phyloP scores from a whole-genome alignment of 2,797 vertebrate genomes.

The Darevskia mixta region DNA sequence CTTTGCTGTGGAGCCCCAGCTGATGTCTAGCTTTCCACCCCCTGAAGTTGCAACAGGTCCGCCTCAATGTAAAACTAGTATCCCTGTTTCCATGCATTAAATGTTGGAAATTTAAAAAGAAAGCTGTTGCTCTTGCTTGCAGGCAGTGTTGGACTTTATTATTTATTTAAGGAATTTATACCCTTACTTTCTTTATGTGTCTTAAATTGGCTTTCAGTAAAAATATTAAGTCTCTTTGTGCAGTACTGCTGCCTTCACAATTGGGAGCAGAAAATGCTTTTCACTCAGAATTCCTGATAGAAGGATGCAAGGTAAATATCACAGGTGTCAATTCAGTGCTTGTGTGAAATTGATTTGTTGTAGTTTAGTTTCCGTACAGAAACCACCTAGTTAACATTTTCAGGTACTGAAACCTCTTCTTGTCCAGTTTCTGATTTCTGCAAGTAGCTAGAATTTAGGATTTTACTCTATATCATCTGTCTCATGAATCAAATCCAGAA shows the following conservation, averaged over 20 bases:
- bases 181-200: no score
- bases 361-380: not conserved
- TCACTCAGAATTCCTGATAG: not conserved
- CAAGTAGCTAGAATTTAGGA: not conserved
- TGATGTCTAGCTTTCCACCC: not conserved
- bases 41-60: not conserved
- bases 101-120: not conserved
- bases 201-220: no score
- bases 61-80: not conserved
- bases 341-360: not conserved
- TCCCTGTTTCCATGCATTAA: slow-evolving; percentile 4
- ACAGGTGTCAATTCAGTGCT: not conserved
- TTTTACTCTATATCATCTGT: not conserved
- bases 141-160: not conserved
- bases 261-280: not conserved
- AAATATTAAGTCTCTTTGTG: not conserved
- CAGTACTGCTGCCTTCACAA: not conserved
- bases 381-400: not conserved
- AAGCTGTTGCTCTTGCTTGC: not conserved
- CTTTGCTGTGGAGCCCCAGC: not conserved
- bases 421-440: not conserved
- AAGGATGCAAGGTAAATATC: not conserved
- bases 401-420: not conserved
- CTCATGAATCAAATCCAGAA: not conserved
- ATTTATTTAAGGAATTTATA: not conserved